Percentiles rank a stretch among this genome's conserved stretches.
These are phyloP conservation scores for Drosophila diplacantha DNA, from an alignment of 2,888 invertebrate genomes.

Conservation along the genomic window DNA sequence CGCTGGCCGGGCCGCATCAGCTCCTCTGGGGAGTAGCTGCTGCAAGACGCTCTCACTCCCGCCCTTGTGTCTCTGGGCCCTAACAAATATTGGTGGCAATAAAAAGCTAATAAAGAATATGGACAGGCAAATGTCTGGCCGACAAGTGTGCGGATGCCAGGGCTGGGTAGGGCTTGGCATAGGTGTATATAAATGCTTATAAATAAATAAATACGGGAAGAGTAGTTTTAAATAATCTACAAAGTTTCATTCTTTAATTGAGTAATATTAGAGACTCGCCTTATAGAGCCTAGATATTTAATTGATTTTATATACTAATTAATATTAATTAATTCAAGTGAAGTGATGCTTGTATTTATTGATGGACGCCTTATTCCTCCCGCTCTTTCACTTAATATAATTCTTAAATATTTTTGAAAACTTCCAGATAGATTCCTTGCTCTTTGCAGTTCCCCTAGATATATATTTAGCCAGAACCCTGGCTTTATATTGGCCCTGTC, in stretches of 20 bases:
- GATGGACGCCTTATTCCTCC: not conserved
- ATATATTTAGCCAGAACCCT: constrained; percentile 11
- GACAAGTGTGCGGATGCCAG: constrained; percentile 51
- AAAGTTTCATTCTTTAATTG: not conserved
- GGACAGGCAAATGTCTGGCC: constrained; percentile 38
- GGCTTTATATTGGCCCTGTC: constrained; percentile 32
- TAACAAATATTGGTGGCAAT: constrained; percentile 66
- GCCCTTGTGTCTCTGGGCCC: constrained; percentile 36
- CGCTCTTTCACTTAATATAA: no score
- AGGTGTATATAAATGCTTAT: not conserved
- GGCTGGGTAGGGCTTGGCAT: not conserved
- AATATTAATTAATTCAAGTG: no score
- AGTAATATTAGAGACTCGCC: not conserved
- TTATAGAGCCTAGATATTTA: not conserved
- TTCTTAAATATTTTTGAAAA: not conserved
- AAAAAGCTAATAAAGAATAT: constrained; percentile 69
- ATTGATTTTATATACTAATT: not conserved
- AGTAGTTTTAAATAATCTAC: rapidly evolving
- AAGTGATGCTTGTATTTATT: not conserved
- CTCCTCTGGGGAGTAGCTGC: constrained; percentile 6
- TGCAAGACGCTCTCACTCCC: constrained; percentile 10
- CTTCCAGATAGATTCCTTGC: not conserved
- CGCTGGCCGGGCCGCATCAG: constrained; percentile 22
- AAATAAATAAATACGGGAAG: no score
- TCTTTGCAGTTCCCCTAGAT: not conserved